Evolutionary conservation across 2,113 vertebrate species (phyloP).

Genomic region (Eclectus roratus): DNA sequence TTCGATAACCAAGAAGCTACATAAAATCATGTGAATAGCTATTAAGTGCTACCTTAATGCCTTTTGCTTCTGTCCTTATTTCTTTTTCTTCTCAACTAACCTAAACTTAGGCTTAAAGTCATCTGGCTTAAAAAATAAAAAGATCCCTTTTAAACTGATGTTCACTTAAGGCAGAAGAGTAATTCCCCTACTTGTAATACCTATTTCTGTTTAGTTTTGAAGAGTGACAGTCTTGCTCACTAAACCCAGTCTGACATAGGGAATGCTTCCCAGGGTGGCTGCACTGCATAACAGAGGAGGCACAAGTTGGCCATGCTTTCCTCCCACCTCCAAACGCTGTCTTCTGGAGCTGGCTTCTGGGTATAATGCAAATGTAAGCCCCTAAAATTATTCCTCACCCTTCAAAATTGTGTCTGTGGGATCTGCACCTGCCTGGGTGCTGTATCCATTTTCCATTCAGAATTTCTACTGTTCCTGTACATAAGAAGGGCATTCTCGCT

Average conservation of each 20-base stretch:
- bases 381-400: not conserved
- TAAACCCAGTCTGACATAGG: not conserved
- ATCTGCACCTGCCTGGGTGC: not conserved
- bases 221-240: not conserved
- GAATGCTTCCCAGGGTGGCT: not conserved
- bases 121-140: not conserved
- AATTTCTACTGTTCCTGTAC: not conserved
- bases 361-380: not conserved
- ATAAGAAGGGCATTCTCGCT: not conserved
- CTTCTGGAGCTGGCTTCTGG: not conserved
- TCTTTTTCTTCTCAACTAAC: not conserved
- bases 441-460: not conserved
- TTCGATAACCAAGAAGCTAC: not conserved
- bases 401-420: not conserved
- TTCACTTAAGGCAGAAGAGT: not conserved
- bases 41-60: not conserved
- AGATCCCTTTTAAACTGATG: not conserved
- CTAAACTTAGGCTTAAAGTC: not conserved
- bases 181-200: not conserved
- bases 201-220: not conserved
- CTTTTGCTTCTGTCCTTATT: not conserved
- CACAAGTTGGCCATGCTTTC: not conserved
- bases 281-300: rapidly evolving
- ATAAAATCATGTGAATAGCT: not conserved
- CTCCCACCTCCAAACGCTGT: not conserved